Percentiles rank a stretch among this genome's conserved stretches.
Evolutionary conservation across 2,797 vertebrate species (phyloP).

Genomic region (Semaprochilodus insignis): DNA sequence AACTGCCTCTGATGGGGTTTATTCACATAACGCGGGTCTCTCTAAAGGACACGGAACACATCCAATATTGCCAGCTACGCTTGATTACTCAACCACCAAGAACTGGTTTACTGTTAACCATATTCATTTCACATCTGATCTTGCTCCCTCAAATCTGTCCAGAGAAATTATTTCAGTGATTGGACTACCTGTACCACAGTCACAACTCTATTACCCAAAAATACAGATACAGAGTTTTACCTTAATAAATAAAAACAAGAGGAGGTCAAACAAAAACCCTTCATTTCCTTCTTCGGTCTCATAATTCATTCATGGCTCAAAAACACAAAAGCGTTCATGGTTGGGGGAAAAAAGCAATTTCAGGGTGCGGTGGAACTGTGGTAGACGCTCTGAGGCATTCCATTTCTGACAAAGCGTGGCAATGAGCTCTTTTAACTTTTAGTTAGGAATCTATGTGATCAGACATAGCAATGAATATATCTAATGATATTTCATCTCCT

Average conservation of each 20-base stretch:
- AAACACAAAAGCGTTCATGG: slow-evolving; percentile 17
- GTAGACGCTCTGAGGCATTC: not conserved
- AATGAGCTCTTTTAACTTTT: slow-evolving; percentile 15
- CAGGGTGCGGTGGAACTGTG: slow-evolving; percentile 10
- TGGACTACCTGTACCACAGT: not conserved
- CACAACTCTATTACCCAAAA: not conserved
- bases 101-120: slow-evolving; percentile 4
- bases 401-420: not conserved
- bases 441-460: slow-evolving; percentile 12
- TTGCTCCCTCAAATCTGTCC: not conserved
- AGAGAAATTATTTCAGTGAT: not conserved
- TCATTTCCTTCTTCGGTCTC: not conserved
- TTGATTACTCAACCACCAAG: slow-evolving; percentile 11
- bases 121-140: slow-evolving; percentile 7
- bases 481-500: not conserved
- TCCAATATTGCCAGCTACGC: slow-evolving; percentile 20
- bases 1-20: slow-evolving; percentile 28
- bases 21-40: slow-evolving; percentile 11
- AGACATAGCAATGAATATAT: slow-evolving; percentile 13
- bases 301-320: slow-evolving; percentile 24
- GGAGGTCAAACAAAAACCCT: not conserved
- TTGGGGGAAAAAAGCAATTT: slow-evolving; percentile 26
- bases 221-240: not conserved
- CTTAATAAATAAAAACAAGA: not conserved
- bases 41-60: not conserved